Evolutionary conservation across 2,113 vertebrate species (phyloP).

Genomic region (Misgurnus mizolepis): DNA sequence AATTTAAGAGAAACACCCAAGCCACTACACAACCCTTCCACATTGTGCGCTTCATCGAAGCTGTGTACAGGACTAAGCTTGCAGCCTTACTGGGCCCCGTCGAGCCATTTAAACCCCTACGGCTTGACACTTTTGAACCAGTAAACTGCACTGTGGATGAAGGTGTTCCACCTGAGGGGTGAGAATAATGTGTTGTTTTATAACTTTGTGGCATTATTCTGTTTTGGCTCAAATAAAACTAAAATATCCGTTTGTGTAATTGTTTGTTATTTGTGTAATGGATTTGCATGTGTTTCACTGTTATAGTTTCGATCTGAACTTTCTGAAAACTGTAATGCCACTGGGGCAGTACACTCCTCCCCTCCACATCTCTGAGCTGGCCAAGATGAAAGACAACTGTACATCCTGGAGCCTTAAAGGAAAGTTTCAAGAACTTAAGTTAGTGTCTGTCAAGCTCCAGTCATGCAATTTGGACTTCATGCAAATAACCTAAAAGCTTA

Average conservation of each 20-base stretch:
- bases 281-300: conserved; percentile 19
- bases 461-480: neutral
- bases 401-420: neutral
- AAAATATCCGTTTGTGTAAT: neutral
- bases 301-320: conserved; percentile 48
- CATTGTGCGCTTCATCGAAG: conserved; percentile 81
- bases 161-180: conserved; percentile 78
- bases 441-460: conserved; percentile 3
- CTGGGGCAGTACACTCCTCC: conserved; percentile 32
- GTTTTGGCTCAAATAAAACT: no score
- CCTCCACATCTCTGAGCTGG: conserved; percentile 41
- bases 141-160: conserved; percentile 66
- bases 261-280: neutral
- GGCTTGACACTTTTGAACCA: conserved; percentile 52
- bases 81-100: conserved; percentile 77
- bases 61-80: conserved; percentile 67
- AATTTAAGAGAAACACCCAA: conserved; percentile 72
- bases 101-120: conserved; percentile 70
- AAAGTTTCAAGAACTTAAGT: conserved; percentile 21
- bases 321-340: neutral
- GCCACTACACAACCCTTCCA: conserved; percentile 67
- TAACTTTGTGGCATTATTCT: no score
- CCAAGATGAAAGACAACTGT: conserved; percentile 42
- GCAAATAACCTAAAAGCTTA: no score
- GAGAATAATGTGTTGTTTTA: conserved; percentile 20